Conservation (phyloP, 2,113 vertebrate species). For the Eidolon helvum region DNA sequence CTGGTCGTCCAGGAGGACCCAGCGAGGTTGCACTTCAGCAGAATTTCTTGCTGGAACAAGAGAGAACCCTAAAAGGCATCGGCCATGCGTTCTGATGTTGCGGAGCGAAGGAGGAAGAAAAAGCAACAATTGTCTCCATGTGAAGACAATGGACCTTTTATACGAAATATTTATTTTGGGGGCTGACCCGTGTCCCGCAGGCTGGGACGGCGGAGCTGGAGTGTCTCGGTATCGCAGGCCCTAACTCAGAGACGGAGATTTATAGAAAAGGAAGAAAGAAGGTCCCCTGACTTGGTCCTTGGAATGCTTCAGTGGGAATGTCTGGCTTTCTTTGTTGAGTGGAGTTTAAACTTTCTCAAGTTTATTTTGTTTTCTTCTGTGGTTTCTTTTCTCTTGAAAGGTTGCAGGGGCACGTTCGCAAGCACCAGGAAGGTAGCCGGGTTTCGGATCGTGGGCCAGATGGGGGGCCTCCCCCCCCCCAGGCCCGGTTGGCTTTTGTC, state of each 20-base stretch:
- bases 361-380: background rate
- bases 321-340: background rate
- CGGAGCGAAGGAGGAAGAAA: background rate
- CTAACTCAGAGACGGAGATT: background rate
- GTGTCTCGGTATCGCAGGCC: background rate
- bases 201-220: background rate
- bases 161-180: constrained; percentile 59
- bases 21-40: background rate
- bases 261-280: background rate
- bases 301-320: background rate
- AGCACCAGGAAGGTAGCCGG: background rate
- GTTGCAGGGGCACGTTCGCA: background rate
- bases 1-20: background rate
- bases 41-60: background rate
- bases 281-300: background rate
- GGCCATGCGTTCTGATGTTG: background rate
- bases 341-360: constrained; percentile 7
- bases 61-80: background rate
- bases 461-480: background rate
- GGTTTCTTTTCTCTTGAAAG: background rate
- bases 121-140: background rate
- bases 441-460: background rate
- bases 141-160: constrained; percentile 62
- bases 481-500: background rate
- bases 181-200: background rate